Base-by-base conservation (phyloP, 2,113 vertebrate genomes). In the Hirundichthys speculiger region DNA sequence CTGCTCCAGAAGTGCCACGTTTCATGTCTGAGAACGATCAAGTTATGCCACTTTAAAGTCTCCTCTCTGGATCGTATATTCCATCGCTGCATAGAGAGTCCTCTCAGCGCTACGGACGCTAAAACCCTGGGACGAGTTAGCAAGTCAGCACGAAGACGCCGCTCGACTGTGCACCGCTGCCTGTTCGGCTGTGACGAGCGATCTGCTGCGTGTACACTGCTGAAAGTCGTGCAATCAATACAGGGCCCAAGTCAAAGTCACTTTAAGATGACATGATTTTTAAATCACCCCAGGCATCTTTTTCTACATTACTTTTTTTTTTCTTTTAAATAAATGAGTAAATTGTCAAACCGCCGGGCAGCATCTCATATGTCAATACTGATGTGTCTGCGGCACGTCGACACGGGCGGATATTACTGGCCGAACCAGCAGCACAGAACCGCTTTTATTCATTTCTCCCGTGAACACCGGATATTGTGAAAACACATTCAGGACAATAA, bases 181-280 rank as follows among this genome's bases (percentile, higher is more conserved):
- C 42, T 47, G 25, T n/a, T 38, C 57, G 25, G 55, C 40, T 27
- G 22, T 27, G 16, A 42, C 18, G 41, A 25, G n/a, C n/a, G n/a
- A n/a, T n/a, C n/a, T 14, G 22, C 22, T 57, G 1, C 40, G 25
- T 24, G n/a, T 19, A 19, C 39, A 11, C 9, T 14, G 18, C 39
- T 5, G 22, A 25, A 39, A 57, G 54, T 57, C 18, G n/a, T 42
- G 39, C 16, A 15, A 56, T 42, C 38, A 56, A 41, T 42, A 18
- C 16, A n/a, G n/a, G n/a, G n/a, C n/a, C n/a, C n/a, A 21, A 16
- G 5, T 2, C 6, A 16, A 42, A 41, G 15, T 22, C 13, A 48
- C 45, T 19, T n/a, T 14, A 60, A 38, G 7, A 21, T 60, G 20
- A 56, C 19, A 40, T 7, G 8, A 24, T 56, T 61, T 20, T 9